Evolutionary conservation across 2,797 vertebrate species (phyloP).

Genomic region (Enteromius paludinosus): DNA sequence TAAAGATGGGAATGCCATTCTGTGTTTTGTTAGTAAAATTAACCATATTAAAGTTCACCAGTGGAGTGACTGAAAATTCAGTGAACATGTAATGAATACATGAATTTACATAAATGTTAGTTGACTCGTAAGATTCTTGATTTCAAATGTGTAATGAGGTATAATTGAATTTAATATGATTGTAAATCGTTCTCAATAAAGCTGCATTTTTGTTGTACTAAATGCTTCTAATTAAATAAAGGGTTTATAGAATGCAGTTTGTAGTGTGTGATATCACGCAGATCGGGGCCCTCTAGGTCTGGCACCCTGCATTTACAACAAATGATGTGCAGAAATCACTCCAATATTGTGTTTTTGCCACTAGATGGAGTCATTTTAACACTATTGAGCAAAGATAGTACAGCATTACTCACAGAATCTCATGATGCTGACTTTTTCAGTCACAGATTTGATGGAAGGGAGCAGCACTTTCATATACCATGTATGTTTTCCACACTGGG

Average conservation of each 20-base stretch:
- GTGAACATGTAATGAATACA: neutral
- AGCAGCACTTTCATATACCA: neutral
- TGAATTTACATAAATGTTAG: neutral
- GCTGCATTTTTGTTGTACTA: neutral
- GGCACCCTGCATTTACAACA: neutral
- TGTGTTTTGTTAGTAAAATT: neutral
- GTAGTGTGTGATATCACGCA: neutral
- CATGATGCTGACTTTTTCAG: neutral
- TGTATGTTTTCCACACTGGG: neutral
- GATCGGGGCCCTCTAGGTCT: neutral
- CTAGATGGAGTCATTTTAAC: slow-evolving; percentile 65
- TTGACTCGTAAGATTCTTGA: neutral
- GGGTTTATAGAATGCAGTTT: neutral
- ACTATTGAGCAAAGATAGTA: slow-evolving; percentile 14
- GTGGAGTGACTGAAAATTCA: neutral
- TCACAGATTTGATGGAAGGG: neutral
- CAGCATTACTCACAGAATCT: neutral
- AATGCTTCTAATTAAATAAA: neutral
- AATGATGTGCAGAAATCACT: no score
- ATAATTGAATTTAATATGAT: neutral
- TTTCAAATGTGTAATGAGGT: neutral
- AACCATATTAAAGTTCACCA: neutral
- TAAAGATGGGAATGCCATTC: neutral
- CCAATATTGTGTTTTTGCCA: slow-evolving; percentile 39
- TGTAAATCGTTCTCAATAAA: neutral